Evolutionary conservation across 2,888 invertebrate species (phyloP), one percentile per base, ranked within the genome.

Genomic region (Neoscelio sp.): DNA sequence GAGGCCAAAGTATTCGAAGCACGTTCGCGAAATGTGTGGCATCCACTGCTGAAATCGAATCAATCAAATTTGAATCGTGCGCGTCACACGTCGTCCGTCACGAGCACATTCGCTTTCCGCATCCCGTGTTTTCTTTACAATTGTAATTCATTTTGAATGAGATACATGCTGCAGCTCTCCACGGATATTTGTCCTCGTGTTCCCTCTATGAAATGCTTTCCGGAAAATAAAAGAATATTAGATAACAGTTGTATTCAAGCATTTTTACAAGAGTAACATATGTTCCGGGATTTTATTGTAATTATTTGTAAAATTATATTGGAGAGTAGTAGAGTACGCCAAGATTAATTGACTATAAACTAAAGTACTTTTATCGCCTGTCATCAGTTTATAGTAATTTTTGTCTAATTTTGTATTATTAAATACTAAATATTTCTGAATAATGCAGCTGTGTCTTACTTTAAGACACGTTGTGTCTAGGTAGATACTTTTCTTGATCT

Each of bases 41-140:
- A 78, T 78, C 70, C 78, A 74, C 42, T 76, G 82, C 60, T 48
- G 77, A 82, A 82, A 82, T 78, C 80, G 82, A 87, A 89, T 88
- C 88, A 86, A 89, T 89, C 87, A 89, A 88, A 88, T 85, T 80
- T 80, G 80, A 84, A 85, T 86, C 58, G 80, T 71, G 71, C 67
- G 64, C 79, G 68, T 75, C 75, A 75, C 78, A 64, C 78, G 78
- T 64, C 54, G 67, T 56, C 62, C 64, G 77, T 68, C 70, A 56
- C 52, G 62, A 62, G 20, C 67, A 10, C 30, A 15, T 38, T 12
- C 30, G 38, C 62, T 67, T 78, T 64, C 23, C 40, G 33, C 26
- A 54, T 52, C 28, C 64, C 65, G 48, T 26, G 38, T 40, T 52
- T 78, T 78, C 76, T 78, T 71, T 12, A 13, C 65, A 65, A 76